phyloP scores from a whole-genome alignment of 2,113 vertebrate species.

The Baryphthengus martii region DNA sequence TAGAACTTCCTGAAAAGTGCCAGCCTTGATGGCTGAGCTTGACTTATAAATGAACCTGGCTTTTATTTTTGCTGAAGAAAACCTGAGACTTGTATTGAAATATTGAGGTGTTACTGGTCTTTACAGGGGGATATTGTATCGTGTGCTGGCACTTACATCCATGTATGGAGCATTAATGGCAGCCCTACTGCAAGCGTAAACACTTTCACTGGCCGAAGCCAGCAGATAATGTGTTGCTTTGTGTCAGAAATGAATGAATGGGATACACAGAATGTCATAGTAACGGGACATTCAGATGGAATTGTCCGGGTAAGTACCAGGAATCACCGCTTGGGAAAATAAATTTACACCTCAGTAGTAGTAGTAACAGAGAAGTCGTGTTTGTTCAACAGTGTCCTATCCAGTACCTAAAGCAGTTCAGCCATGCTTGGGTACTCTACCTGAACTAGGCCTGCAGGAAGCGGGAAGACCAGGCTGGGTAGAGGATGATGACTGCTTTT shows the following conservation, averaged over 20 bases:
- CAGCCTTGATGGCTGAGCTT: neutral
- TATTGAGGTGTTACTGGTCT: neutral
- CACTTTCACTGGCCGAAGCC: constrained; percentile 94
- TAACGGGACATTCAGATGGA: constrained; percentile 94
- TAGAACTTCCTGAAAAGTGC: neutral
- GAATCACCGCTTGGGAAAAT: neutral
- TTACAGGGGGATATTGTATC: constrained; percentile 93
- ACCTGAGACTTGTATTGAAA: neutral
- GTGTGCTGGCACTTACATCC: constrained; percentile 92
- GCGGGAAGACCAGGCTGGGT: neutral
- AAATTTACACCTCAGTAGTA: neutral
- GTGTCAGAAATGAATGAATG: constrained; percentile 98
- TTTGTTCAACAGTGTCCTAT: neutral
- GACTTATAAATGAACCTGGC: neutral
- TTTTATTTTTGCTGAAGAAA: neutral
- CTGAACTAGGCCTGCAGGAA: neutral
- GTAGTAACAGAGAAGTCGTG: neutral
- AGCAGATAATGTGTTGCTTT: constrained; percentile 95
- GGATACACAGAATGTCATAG: constrained; percentile 98
- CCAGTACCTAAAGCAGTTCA: neutral
- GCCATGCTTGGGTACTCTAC: neutral
- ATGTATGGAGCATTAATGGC: constrained; percentile 98
- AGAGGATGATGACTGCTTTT: neutral
- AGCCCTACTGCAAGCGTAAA: constrained; percentile 93
- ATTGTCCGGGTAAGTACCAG: constrained; percentile 86